phyloP scores from a whole-genome alignment of 1,140 invertebrate species.

The Drepana arcuata region DNA sequence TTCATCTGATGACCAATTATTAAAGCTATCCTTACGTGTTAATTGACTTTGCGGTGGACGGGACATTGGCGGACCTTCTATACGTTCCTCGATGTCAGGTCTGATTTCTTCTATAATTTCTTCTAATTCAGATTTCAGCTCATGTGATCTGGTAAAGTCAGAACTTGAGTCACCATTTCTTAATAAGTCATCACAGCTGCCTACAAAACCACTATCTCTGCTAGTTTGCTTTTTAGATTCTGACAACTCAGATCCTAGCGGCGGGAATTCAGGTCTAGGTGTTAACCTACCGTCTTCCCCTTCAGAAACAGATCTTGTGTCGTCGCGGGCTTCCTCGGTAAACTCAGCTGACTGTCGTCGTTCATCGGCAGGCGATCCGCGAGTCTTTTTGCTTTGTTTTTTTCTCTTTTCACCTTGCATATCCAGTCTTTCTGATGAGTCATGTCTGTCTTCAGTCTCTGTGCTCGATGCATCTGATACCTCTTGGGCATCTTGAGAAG shows the following conservation, averaged over 20 bases:
- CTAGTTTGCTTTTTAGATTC: slow-evolving; percentile 82
- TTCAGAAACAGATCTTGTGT: slow-evolving; percentile 75
- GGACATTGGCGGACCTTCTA: slow-evolving; percentile 45
- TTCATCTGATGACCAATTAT: slow-evolving; percentile 94
- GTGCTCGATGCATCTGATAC: slow-evolving; percentile 82
- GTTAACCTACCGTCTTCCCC: slow-evolving; percentile 75
- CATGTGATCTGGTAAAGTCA: slow-evolving; percentile 60
- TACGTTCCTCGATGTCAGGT: slow-evolving; percentile 58
- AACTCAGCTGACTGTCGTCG: slow-evolving; percentile 57
- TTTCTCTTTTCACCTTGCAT: slow-evolving; percentile 88
- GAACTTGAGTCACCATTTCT: slow-evolving; percentile 75
- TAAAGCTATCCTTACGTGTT: slow-evolving; percentile 89
- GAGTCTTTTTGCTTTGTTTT: slow-evolving; percentile 78
- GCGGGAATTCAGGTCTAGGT: slow-evolving; percentile 75
- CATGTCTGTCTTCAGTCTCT: slow-evolving; percentile 84
- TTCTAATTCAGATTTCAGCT: slow-evolving; percentile 72
- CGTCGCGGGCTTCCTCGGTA: slow-evolving; percentile 69
- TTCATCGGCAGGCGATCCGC: slow-evolving; percentile 73
- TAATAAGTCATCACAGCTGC: slow-evolving; percentile 88
- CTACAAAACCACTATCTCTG: slow-evolving; percentile 89
- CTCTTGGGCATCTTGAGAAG: slow-evolving; percentile 63
- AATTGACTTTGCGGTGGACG: slow-evolving; percentile 72
- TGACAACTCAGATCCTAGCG: slow-evolving; percentile 67
- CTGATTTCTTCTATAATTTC: slow-evolving; percentile 72
- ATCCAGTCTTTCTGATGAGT: slow-evolving; percentile 79